These are phyloP conservation scores for Dolichopus griseipennis DNA, from an alignment of 2,888 invertebrate genomes.

Conservation along the genomic window DNA sequence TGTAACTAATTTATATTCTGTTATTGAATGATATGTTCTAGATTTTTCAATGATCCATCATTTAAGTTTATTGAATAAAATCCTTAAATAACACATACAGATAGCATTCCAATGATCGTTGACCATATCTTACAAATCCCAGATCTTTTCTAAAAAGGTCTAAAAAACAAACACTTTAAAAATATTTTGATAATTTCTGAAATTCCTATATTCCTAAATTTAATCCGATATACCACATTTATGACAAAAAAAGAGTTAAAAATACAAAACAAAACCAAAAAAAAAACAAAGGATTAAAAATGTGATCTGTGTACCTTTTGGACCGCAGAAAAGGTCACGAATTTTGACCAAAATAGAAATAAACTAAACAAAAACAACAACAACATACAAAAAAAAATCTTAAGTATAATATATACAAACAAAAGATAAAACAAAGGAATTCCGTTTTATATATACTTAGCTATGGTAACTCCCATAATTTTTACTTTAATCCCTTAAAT, in stretches of 20 bases:
- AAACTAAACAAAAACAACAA: no score
- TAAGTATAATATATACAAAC: neutral
- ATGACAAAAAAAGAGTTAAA: neutral
- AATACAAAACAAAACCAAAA: neutral
- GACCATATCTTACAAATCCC: no score
- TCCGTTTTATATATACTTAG: neutral
- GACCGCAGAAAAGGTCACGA: neutral
- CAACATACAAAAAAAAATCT: no score
- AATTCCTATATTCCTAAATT: neutral
- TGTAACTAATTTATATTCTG: no score
- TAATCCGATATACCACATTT: neutral
- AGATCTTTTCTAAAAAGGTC: no score
- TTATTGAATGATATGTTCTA: no score
- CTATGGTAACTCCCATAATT: neutral
- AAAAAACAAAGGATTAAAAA: neutral
- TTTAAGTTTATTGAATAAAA: no score
- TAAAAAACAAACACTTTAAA: neutral
- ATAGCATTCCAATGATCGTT: no score
- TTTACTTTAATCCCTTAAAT: neutral
- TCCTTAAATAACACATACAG: no score
- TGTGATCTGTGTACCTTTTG: neutral
- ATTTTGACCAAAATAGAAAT: neutral
- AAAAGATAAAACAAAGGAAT: neutral
- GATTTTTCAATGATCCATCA: no score
- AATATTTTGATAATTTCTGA: constrained; percentile 3